These are phyloP conservation scores for Scomberomorus guttatus DNA, from an alignment of 2,797 vertebrate species.

Conservation along the genomic window DNA sequence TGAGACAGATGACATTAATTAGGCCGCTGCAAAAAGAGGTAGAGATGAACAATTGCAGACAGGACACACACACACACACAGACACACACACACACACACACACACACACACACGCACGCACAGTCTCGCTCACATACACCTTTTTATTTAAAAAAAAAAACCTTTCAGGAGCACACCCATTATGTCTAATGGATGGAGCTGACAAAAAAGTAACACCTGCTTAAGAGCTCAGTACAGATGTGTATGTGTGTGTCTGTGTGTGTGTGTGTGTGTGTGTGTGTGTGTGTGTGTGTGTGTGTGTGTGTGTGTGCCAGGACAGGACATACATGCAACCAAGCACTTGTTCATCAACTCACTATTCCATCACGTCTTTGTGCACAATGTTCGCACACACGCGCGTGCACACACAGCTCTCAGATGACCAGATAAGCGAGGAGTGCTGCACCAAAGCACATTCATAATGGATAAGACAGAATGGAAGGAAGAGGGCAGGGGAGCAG, in stretches of 20 bases:
- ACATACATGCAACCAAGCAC: neutral
- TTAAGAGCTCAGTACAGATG: conserved; percentile 47
- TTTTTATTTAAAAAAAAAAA: conserved; percentile 5
- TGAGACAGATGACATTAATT: conserved; percentile 80
- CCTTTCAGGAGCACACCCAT: conserved; percentile 50
- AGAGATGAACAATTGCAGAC: conserved; percentile 47
- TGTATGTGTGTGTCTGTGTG: conserved; percentile 34
- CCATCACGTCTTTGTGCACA: too few relatives aligned
- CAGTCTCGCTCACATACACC: neutral
- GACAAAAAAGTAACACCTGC: conserved; percentile 65
- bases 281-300: neutral
- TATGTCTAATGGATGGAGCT: conserved; percentile 64
- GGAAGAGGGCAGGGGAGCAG: conserved; percentile 4
- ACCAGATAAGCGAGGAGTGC: conserved; percentile 62
- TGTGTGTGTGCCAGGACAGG: neutral
- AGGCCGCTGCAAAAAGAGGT: conserved; percentile 61
- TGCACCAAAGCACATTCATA: conserved; percentile 66
- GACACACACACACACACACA: neutral
- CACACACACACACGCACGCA: neutral
- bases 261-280: conserved; percentile 5
- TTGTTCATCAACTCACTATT: too few relatives aligned
- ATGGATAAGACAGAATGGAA: conserved; percentile 65
- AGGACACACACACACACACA: conserved; percentile 33
- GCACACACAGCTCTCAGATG: conserved; percentile 59
- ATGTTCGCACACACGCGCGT: neutral